Percentiles rank a stretch among this genome's conserved stretches.
These are phyloP conservation scores for Drosophila flavopinicola DNA, from an alignment of 2,888 invertebrate species.

Conservation along the genomic window DNA sequence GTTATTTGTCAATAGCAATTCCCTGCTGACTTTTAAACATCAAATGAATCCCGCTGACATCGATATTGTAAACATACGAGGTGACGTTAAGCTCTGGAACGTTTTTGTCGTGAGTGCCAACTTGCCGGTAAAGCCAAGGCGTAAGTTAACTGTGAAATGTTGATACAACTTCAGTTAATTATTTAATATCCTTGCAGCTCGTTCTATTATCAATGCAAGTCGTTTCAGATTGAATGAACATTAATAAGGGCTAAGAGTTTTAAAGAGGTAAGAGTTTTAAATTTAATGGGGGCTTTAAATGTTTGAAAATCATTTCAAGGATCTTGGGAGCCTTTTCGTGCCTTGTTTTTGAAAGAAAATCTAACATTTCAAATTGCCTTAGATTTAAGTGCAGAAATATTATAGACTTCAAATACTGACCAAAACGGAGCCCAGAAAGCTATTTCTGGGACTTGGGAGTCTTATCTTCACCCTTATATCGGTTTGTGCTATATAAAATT, in stretches of 20 bases:
- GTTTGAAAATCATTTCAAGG: no score
- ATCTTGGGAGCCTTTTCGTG: no score
- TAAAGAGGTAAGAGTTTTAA: no score
- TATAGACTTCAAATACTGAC: no score
- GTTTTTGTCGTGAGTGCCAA: conserved; percentile 47
- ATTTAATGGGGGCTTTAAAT: no score
- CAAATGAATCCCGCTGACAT: conserved; percentile 86
- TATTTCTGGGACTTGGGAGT: no score
- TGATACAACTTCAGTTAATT: not conserved
- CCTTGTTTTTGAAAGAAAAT: no score
- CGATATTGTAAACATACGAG: conserved; percentile 88
- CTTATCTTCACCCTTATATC: no score
- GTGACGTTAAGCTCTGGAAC: conserved; percentile 87
- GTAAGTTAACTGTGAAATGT: conserved; percentile 7
- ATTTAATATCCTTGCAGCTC: not conserved
- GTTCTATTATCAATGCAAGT: not conserved
- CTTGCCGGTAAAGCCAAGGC: not conserved
- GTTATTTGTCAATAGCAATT: conserved; percentile 85
- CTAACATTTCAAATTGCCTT: no score
- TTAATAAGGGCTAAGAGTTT: not conserved
- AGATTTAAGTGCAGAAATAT: no score
- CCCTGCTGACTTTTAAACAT: conserved; percentile 87
- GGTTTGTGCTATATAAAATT: no score
- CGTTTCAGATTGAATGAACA: not conserved
- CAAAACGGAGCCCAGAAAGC: no score